Percentiles rank a stretch among this genome's conserved stretches.
These are phyloP conservation scores for Pristionchus mayeri DNA, from an alignment of 2,888 invertebrate genomes.

Conservation along the genomic window DNA sequence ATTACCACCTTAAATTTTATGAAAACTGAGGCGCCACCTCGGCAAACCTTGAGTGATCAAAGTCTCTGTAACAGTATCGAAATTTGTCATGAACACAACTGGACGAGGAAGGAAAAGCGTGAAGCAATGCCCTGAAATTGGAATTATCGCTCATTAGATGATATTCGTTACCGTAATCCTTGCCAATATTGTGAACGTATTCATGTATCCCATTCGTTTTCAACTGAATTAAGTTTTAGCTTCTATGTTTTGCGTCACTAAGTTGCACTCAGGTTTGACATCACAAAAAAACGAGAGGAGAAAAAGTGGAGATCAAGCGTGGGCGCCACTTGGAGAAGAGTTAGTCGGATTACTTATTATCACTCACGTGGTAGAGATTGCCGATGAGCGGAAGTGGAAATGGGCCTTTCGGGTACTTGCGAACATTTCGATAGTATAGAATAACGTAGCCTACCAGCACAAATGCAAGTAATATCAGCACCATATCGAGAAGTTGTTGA, in stretches of 20 bases:
- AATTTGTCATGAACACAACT: neutral
- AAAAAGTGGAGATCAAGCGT: too few species aligned
- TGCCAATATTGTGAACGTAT: neutral
- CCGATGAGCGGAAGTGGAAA: constrained; percentile 56
- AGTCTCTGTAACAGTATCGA: neutral
- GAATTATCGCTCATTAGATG: neutral
- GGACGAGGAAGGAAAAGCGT: neutral
- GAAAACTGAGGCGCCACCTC: too few species aligned
- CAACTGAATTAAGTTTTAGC: neutral
- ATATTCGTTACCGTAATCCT: neutral
- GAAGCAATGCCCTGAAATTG: too few species aligned
- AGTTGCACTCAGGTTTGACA: too few species aligned
- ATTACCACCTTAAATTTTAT: constrained; percentile 52
- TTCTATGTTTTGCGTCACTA: neutral
- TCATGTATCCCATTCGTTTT: neutral
- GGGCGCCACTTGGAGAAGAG: too few species aligned
- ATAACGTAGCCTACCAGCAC: too few species aligned
- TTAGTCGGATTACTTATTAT: too few species aligned
- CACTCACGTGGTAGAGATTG: constrained; percentile 54
- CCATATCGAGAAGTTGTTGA: too few species aligned
- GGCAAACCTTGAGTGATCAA: neutral
- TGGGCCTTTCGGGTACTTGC: constrained; percentile 56
- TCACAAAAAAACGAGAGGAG: too few species aligned
- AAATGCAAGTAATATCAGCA: too few species aligned
- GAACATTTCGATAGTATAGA: constrained; percentile 53